Evolutionary conservation across 2,113 vertebrate genomes (phyloP).

Genomic region (Microtus ochrogaster): DNA sequence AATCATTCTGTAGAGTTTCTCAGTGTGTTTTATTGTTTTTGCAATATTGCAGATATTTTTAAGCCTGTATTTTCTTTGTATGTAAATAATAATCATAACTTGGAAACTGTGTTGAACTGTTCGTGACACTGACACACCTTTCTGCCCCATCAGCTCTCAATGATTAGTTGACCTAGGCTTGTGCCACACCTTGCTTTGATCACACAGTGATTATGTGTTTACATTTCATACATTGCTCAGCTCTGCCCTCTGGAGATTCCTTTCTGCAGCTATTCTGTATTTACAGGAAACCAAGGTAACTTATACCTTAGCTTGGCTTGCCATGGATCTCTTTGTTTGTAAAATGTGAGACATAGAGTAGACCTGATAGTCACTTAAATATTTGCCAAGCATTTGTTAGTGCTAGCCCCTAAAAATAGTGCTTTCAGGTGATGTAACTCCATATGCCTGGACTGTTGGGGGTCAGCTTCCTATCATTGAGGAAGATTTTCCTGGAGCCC

Average conservation of each 20-base stretch:
- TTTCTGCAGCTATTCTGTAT: slow-evolving; percentile 27
- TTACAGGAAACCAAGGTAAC: slow-evolving; percentile 36
- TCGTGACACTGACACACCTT: not conserved
- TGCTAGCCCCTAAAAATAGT: slow-evolving; percentile 46
- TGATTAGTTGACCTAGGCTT: slow-evolving; percentile 49
- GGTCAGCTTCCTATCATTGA: slow-evolving; percentile 18
- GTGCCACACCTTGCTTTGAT: slow-evolving; percentile 60
- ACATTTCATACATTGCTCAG: slow-evolving; percentile 45
- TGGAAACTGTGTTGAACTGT: not conserved
- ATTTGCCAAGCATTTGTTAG: slow-evolving; percentile 44
- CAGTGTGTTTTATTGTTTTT: slow-evolving; percentile 12
- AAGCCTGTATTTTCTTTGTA: slow-evolving; percentile 48
- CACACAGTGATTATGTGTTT: slow-evolving; percentile 38
- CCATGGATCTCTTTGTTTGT: slow-evolving; percentile 51
- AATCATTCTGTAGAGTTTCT: slow-evolving; percentile 28
- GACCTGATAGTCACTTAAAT: not conserved
- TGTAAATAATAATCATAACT: slow-evolving; percentile 30
- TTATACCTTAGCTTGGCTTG: slow-evolving; percentile 37
- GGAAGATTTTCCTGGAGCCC: slow-evolving; percentile 2
- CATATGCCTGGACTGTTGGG: not conserved
- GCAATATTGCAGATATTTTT: slow-evolving; percentile 33
- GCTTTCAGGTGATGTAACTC: slow-evolving; percentile 19
- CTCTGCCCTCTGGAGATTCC: slow-evolving; percentile 19
- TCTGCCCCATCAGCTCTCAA: not conserved
- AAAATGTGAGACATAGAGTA: slow-evolving; percentile 10